Evolutionary conservation across 2,888 invertebrate genomes (phyloP).

Genomic region (Galeopsomyia nigrocyanea): DNA sequence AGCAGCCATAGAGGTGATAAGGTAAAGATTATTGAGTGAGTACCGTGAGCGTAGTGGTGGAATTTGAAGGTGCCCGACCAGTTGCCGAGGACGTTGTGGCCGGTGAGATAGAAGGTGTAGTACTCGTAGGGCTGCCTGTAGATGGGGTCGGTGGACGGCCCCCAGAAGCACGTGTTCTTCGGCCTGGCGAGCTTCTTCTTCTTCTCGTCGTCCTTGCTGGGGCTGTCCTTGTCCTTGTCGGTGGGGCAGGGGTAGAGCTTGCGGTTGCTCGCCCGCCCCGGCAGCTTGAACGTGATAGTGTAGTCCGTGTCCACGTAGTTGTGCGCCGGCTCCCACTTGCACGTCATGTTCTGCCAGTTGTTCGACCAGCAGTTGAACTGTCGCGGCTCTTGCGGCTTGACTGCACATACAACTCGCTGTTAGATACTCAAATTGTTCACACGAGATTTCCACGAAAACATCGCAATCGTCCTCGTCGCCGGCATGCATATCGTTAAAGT

Average conservation of each 20-base stretch:
- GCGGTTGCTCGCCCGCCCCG: constrained; percentile 66
- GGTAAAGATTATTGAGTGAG: not conserved
- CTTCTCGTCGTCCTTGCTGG: constrained; percentile 55
- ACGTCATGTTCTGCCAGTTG: constrained; percentile 82
- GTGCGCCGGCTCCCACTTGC: constrained; percentile 78
- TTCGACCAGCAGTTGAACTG: constrained; percentile 82
- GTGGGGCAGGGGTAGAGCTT: constrained; percentile 60
- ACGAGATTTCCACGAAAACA: no score
- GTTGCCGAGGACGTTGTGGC: constrained; percentile 75
- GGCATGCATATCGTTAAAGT: no score
- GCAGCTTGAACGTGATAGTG: constrained; percentile 69
- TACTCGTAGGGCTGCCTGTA: constrained; percentile 71
- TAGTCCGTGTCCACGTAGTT: constrained; percentile 74
- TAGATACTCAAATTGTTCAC: no score
- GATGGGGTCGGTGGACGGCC: constrained; percentile 69
- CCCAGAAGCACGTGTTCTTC: constrained; percentile 70
- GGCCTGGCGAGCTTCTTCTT: constrained; percentile 15
- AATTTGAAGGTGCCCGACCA: constrained; percentile 71
- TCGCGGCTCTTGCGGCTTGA: constrained; percentile 74
- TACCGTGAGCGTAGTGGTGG: constrained; percentile 73
- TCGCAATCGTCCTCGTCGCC: no score
- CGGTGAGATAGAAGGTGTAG: constrained; percentile 75
- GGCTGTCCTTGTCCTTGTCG: constrained; percentile 62
- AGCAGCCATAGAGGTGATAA: no score
- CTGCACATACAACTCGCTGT: constrained; percentile 63